phyloP scores from a whole-genome alignment of 2,113 vertebrate species.

The Aspidoscelis tigris region DNA sequence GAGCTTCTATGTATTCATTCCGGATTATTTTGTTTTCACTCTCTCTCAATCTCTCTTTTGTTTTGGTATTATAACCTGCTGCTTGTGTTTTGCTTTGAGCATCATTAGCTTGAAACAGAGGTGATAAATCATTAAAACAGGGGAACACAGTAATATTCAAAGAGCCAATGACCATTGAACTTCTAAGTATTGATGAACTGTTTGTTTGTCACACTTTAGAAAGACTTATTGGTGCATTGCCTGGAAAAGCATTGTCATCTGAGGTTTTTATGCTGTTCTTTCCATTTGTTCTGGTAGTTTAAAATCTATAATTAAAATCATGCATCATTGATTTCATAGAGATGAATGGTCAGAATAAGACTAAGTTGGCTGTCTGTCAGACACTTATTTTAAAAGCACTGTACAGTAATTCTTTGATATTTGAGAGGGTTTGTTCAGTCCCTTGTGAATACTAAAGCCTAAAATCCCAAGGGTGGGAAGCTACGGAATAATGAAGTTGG shows the following conservation, averaged over 20 bases:
- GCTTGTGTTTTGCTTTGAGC: background rate
- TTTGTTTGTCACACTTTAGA: background rate
- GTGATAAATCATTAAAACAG: background rate
- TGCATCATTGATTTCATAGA: background rate
- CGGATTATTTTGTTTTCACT: too few relatives aligned
- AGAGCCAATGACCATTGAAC: background rate
- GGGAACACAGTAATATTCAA: background rate
- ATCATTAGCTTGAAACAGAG: background rate
- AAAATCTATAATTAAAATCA: background rate
- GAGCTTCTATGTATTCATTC: too few relatives aligned
- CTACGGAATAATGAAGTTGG: too few relatives aligned
- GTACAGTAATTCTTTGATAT: too few relatives aligned
- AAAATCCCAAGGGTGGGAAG: too few relatives aligned
- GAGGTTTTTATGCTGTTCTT: background rate
- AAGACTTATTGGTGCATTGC: background rate
- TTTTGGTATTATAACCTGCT: background rate
- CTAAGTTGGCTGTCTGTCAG: background rate
- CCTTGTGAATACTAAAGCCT: too few relatives aligned
- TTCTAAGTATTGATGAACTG: background rate
- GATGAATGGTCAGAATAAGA: background rate
- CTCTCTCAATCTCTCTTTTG: too few relatives aligned
- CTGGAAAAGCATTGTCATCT: background rate
- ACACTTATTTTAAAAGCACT: too few relatives aligned
- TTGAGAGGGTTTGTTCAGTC: too few relatives aligned
- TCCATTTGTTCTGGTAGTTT: background rate